Conservation (phyloP, 1,140 invertebrate species). For the Apolygus lucorum region DNA sequence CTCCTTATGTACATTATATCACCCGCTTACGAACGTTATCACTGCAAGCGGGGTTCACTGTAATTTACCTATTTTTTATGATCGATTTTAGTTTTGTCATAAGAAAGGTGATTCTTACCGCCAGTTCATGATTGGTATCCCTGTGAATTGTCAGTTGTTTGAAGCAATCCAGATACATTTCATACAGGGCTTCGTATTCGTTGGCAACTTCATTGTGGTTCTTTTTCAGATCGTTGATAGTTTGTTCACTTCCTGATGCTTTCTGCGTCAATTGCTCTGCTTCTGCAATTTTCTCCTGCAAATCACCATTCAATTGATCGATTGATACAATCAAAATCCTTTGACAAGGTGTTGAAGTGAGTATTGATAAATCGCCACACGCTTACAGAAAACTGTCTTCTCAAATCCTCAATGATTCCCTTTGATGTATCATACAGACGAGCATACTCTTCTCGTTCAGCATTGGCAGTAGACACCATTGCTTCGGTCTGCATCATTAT, state of each 20-base stretch:
- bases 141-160: constrained; percentile 1
- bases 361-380: too few species aligned
- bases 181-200: background rate
- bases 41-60: too few species aligned
- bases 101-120: background rate
- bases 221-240: background rate
- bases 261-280: background rate
- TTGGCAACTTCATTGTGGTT: background rate
- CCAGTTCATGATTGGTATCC: background rate
- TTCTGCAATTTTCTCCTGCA: background rate
- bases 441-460: background rate
- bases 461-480: background rate
- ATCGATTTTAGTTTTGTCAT: too few species aligned
- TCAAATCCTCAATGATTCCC: constrained; percentile 5
- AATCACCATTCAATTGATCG: too few species aligned
- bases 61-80: too few species aligned
- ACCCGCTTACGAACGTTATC: too few species aligned
- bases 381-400: constrained; percentile 4
- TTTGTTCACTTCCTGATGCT: background rate
- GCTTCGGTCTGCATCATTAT: constrained; percentile 2
- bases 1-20: too few species aligned
- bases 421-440: background rate
- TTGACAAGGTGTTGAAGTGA: too few species aligned
- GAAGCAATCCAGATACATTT: background rate
- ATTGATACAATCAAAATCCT: too few species aligned